phyloP scores from a whole-genome alignment of 2,797 vertebrate genomes.

The Falco columbarius region DNA sequence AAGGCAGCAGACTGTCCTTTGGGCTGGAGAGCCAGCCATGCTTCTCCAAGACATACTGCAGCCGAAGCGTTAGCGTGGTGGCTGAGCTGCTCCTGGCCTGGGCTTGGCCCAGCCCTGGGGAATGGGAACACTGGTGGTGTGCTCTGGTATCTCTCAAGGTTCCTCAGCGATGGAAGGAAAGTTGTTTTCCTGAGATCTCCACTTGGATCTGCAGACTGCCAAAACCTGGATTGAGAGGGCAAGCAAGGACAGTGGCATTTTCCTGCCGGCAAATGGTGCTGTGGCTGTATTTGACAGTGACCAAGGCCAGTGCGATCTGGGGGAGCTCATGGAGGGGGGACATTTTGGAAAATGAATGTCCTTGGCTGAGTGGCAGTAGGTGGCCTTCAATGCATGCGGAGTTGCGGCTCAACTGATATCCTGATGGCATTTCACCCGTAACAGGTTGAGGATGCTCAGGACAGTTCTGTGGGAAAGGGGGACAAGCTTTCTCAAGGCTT shows the following conservation, averaged over 20 bases:
- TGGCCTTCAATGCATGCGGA: accelerated
- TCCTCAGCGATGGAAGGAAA: not conserved
- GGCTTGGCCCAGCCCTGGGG: not conserved
- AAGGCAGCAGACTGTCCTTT: not conserved
- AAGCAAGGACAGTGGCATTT: not conserved
- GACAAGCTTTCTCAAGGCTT: not conserved
- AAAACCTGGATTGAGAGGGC: not conserved
- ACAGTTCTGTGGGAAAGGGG: not conserved
- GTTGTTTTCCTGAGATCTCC: not conserved
- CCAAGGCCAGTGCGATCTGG: not conserved
- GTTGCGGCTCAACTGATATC: accelerated
- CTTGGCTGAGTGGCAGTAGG: not conserved
- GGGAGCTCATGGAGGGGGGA: not conserved
- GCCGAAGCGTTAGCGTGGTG: not conserved
- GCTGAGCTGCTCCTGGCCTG: not conserved
- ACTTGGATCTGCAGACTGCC: not conserved
- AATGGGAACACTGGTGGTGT: accelerated
- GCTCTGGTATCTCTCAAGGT: not conserved
- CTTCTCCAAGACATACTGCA: not conserved
- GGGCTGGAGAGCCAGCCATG: not conserved
- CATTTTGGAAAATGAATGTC: not conserved
- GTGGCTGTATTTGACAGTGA: not conserved
- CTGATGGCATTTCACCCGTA: not conserved
- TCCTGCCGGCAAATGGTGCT: not conserved
- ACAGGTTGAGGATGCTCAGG: accelerated